These are phyloP conservation scores for Caenorhabditis angaria DNA, from an alignment of 2,888 invertebrate genomes.

Conservation along the genomic window DNA sequence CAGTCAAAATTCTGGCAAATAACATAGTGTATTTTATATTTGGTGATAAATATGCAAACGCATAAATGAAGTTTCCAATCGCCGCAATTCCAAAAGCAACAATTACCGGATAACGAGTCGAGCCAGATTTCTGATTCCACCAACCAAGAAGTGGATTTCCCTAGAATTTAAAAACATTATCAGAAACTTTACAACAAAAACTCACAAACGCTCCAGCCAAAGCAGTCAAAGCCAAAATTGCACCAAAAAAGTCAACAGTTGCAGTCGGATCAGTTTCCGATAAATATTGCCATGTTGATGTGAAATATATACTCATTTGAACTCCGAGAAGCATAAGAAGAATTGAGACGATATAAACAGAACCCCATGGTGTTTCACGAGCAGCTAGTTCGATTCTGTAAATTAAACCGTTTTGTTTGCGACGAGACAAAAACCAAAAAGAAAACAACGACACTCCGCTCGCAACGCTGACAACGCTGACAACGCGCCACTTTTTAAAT, in stretches of 20 bases:
- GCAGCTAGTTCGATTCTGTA: slow-evolving; percentile 33
- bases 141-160: slow-evolving; percentile 38
- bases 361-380: slow-evolving; percentile 50
- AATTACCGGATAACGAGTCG: slow-evolving; percentile 36
- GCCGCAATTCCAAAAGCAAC: slow-evolving; percentile 33
- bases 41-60: slow-evolving; percentile 29
- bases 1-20: slow-evolving; percentile 42
- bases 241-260: slow-evolving; percentile 46
- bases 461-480: too few species aligned
- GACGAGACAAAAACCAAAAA: too few species aligned
- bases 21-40: slow-evolving; percentile 38
- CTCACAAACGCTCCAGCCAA: slow-evolving; percentile 32
- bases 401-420: background rate
- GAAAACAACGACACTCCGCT: too few species aligned
- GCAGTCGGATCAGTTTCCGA: slow-evolving; percentile 40
- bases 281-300: slow-evolving; percentile 57
- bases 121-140: slow-evolving; percentile 41
- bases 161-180: background rate
- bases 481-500: too few species aligned
- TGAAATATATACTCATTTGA: slow-evolving; percentile 58
- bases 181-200: background rate
- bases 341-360: slow-evolving; percentile 42
- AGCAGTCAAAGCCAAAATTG: slow-evolving; percentile 29
- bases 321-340: slow-evolving; percentile 44
- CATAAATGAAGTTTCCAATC: slow-evolving; percentile 50